Conservation (phyloP, 2,888 invertebrate genomes). For the Teleogryllus oceanicus region DNA sequence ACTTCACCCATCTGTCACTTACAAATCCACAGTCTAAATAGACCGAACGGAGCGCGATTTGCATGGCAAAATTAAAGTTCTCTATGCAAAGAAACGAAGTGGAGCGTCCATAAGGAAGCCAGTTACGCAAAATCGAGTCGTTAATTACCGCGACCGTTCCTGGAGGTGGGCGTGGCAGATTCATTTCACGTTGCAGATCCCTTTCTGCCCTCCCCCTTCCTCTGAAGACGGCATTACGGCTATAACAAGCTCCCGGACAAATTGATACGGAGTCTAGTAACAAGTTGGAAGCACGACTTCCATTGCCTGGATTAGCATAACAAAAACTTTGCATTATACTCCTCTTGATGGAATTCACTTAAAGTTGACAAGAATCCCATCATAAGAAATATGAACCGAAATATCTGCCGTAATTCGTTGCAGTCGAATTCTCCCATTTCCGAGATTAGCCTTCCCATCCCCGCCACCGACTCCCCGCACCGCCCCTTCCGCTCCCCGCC, state of each 20-base stretch:
- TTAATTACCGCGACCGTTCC: background rate
- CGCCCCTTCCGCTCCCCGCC: no score
- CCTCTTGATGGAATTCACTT: background rate
- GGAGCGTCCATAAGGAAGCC: background rate
- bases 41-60: no score
- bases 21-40: no score
- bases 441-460: background rate
- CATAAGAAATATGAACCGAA: slow-evolving; percentile 6
- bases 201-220: background rate
- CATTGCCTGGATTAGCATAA: slow-evolving; percentile 18
- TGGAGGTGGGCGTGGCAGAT: no score
- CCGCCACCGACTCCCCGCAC: background rate
- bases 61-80: no score
- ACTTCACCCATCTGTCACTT: no score
- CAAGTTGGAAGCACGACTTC: slow-evolving; percentile 18
- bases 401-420: background rate
- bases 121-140: background rate
- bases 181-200: background rate
- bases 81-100: background rate
- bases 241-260: slow-evolving; percentile 9
- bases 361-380: background rate
- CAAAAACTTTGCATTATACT: slow-evolving; percentile 8
- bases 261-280: slow-evolving; percentile 4
- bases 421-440: no score
- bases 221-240: background rate